Conservation (phyloP, 2,113 vertebrate genomes). For the Callaeas wilsoni region DNA sequence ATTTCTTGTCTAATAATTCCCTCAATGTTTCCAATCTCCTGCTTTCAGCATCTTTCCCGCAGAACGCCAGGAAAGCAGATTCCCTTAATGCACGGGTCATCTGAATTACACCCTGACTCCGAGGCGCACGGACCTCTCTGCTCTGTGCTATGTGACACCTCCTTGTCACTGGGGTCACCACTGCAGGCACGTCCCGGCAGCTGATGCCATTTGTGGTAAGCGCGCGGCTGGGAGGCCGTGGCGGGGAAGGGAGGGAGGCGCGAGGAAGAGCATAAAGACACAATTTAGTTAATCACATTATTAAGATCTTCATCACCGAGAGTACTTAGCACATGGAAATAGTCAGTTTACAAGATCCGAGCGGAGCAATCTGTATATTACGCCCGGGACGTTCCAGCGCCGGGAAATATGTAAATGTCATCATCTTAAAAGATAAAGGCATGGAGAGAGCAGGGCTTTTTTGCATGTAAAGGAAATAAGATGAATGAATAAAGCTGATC, state of each 20-base stretch:
- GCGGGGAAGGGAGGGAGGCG: not conserved
- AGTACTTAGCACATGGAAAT: slow-evolving; percentile 40
- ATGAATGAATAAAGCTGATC: slow-evolving; percentile 71
- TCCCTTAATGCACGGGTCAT: not conserved
- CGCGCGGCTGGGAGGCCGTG: not conserved
- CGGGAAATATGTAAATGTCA: slow-evolving; percentile 60
- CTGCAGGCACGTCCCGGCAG: not conserved
- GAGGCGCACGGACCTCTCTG: not conserved
- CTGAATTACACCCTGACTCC: not conserved
- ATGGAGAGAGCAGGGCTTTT: slow-evolving; percentile 3
- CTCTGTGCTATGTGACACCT: slow-evolving; percentile 37
- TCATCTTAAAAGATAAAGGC: slow-evolving; percentile 56
- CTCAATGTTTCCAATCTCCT: not conserved
- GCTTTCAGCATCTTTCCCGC: slow-evolving; percentile 20
- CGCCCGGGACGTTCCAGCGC: not conserved
- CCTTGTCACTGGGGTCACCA: slow-evolving; percentile 37
- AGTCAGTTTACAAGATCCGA: slow-evolving; percentile 10
- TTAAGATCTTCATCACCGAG: slow-evolving; percentile 35
- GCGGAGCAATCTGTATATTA: slow-evolving; percentile 30
- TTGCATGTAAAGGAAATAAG: slow-evolving; percentile 60
- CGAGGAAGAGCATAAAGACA: not conserved
- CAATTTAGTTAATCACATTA: slow-evolving; percentile 32
- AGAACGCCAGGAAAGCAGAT: slow-evolving; percentile 5
- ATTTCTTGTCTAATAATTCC: slow-evolving; percentile 20
- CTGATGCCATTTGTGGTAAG: slow-evolving; percentile 35